phyloP scores from a whole-genome alignment of 1,140 invertebrate species.

The Zaprionus capensis region DNA sequence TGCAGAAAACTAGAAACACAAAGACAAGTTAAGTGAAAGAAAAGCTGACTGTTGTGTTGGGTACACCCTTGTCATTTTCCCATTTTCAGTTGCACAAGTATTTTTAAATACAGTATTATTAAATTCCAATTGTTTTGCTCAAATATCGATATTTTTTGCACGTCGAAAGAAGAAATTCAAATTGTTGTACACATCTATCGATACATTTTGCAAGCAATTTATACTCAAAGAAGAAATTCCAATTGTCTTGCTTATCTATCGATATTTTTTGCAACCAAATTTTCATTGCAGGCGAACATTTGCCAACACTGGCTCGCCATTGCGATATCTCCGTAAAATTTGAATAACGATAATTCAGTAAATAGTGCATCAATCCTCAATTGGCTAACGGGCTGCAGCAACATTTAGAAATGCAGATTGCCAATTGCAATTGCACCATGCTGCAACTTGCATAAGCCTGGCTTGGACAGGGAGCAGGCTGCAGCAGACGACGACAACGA shows the following conservation, averaged over 20 bases:
- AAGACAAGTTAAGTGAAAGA: too few relatives aligned
- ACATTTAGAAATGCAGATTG: constrained; percentile 66
- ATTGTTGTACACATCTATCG: neutral
- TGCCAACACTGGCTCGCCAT: constrained; percentile 1
- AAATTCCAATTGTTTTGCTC: neutral
- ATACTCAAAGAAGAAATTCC: neutral
- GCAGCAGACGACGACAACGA: neutral
- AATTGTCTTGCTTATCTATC: neutral
- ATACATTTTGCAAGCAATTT: neutral
- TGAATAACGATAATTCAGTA: constrained; percentile 22
- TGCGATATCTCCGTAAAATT: constrained; percentile 1
- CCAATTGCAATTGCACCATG: constrained; percentile 21
- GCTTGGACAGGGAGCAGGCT: neutral
- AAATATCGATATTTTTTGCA: neutral
- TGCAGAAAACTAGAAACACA: too few relatives aligned
- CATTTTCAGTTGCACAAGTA: neutral
- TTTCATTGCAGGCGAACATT: neutral
- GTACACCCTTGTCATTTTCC: neutral
- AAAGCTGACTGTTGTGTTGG: neutral
- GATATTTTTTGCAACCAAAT: constrained; percentile 2
- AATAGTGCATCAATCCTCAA: constrained; percentile 45
- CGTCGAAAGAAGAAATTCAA: neutral
- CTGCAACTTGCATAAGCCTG: constrained; percentile 58
- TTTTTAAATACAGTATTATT: neutral
- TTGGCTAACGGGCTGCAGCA: constrained; percentile 29